Evolutionary conservation across 2,113 vertebrate species (phyloP).

Genomic region (Ramphastos sulfuratus): DNA sequence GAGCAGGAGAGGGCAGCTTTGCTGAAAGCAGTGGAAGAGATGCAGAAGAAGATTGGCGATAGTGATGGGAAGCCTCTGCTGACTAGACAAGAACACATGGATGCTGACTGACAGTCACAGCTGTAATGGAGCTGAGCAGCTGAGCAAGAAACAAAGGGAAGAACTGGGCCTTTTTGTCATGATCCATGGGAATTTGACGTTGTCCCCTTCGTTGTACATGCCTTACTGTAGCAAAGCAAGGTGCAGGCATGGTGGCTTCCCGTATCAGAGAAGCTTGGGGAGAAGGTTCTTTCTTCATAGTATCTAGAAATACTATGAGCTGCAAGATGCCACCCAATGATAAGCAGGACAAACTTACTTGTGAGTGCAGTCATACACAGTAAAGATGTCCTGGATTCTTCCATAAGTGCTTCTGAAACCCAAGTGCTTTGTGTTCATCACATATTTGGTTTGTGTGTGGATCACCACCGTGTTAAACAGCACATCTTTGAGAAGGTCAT

Average conservation of each 20-base stretch:
- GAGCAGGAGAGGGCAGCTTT: constrained; percentile 85
- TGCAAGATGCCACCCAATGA: not conserved
- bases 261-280: constrained; percentile 1
- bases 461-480: not conserved
- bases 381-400: not conserved
- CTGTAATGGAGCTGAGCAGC: not conserved
- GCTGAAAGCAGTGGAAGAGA: constrained; percentile 74
- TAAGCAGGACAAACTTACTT: not conserved
- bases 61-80: not conserved
- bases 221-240: constrained; percentile 44
- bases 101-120: constrained; percentile 47
- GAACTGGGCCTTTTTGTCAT: not conserved
- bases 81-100: not conserved
- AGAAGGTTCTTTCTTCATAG: constrained; percentile 21
- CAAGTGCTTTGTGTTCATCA: constrained; percentile 45
- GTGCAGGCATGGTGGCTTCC: not conserved
- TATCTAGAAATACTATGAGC: not conserved
- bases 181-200: not conserved
- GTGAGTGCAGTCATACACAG: not conserved
- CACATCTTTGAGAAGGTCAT: not conserved
- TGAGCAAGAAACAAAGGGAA: constrained; percentile 35
- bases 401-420: constrained; percentile 48
- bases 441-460: not conserved
- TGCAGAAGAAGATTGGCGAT: constrained; percentile 63
- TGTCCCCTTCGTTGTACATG: not conserved